Evolutionary conservation across 2,888 invertebrate genomes (phyloP).

Genomic region (Ochropleura leucogaster): DNA sequence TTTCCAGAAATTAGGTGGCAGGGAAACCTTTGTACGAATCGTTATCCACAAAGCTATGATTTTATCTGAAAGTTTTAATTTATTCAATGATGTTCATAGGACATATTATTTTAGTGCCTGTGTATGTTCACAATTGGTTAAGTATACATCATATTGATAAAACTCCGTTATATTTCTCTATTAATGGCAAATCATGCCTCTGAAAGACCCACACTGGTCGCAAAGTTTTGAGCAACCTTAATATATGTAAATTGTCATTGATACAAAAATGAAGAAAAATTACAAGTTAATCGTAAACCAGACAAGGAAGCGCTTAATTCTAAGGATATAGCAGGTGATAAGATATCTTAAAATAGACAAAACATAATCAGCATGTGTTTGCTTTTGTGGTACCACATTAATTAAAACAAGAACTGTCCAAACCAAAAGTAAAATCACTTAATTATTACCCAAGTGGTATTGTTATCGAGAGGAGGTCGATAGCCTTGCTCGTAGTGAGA

Average conservation of each 20-base stretch:
- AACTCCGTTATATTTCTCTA: background rate
- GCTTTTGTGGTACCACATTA: no score
- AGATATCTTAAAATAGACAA: background rate
- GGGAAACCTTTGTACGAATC: background rate
- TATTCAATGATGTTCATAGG: background rate
- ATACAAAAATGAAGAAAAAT: no score
- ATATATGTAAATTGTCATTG: no score
- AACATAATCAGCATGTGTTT: background rate
- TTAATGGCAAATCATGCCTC: background rate
- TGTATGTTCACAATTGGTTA: background rate
- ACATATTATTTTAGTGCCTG: background rate
- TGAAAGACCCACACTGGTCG: no score
- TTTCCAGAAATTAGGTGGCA: conserved; percentile 8
- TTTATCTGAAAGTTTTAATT: background rate
- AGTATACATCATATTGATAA: no score
- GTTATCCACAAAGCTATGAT: background rate
- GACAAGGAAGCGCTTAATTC: background rate
- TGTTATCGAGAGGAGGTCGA: conserved; percentile 61
- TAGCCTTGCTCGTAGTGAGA: conserved; percentile 63
- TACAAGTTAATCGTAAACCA: background rate
- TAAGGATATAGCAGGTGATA: background rate
- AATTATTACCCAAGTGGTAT: conserved; percentile 63
- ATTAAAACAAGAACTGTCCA: conserved; percentile 56
- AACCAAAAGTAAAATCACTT: conserved; percentile 60
- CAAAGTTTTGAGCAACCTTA: no score